Conservation (phyloP, 2,888 invertebrate species). For the Hemicrepidius hirtus region DNA sequence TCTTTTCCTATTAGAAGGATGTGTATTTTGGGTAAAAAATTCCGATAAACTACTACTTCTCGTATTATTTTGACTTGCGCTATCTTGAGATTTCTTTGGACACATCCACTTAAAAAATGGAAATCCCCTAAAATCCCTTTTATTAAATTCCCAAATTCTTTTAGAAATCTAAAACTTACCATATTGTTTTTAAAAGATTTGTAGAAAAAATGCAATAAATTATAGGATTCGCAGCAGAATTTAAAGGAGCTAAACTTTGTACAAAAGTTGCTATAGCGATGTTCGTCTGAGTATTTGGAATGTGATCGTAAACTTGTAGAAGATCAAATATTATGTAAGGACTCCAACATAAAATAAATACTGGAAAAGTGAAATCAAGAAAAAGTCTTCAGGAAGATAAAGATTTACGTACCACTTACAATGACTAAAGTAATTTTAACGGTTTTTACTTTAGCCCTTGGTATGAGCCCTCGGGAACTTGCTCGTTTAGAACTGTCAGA, state of each 20-base stretch:
- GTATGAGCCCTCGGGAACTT: slow-evolving; percentile 94
- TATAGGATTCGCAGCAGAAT: slow-evolving; percentile 92
- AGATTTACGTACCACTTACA: slow-evolving; percentile 77
- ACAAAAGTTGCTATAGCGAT: slow-evolving; percentile 92
- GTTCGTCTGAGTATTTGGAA: slow-evolving; percentile 86
- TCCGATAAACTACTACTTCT: slow-evolving; percentile 70
- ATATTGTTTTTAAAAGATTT: slow-evolving; percentile 85
- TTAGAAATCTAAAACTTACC: slow-evolving; percentile 91
- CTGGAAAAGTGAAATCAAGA: slow-evolving; percentile 73
- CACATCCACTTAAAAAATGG: slow-evolving; percentile 65
- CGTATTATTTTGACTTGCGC: slow-evolving; percentile 73
- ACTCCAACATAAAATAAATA: slow-evolving; percentile 96
- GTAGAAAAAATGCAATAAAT: slow-evolving; percentile 20
- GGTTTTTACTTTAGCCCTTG: slow-evolving; percentile 94
- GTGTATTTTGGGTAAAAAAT: slow-evolving; percentile 62
- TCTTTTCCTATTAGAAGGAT: slow-evolving; percentile 5
- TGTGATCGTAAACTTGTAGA: slow-evolving; percentile 89
- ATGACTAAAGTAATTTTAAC: slow-evolving; percentile 97
- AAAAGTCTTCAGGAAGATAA: no score
- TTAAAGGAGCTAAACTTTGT: slow-evolving; percentile 92
- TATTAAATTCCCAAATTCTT: background rate
- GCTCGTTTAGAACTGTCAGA: slow-evolving; percentile 73
- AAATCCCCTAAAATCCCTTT: slow-evolving; percentile 59
- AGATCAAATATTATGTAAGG: slow-evolving; percentile 95
- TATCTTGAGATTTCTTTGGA: slow-evolving; percentile 59